Base-by-base conservation (phyloP, 2,797 vertebrate species). In the Holocentrus rufus region DNA sequence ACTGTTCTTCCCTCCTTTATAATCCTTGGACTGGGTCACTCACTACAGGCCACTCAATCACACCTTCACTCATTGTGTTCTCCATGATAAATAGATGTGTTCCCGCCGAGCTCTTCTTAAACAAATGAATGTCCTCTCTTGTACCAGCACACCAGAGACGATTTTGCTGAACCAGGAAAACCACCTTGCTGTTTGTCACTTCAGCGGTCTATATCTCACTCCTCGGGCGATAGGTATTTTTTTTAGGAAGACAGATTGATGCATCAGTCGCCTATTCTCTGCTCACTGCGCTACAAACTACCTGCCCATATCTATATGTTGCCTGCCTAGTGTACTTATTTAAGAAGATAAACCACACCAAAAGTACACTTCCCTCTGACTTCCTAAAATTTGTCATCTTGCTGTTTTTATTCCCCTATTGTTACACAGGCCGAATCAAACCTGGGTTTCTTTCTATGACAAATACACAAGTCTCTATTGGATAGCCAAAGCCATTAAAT, bases 161-260 rank as follows among this genome's bases (percentile, higher is more conserved):
- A 75, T 84, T 89, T 64, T 88, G 89, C 91, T 91, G 88, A 92
- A 87, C 50, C 84, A 82, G 78, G 86, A 52, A 80, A 90, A 91
- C 74, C 53, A 46, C 60, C 52, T 69, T 8, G 54, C 70, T 52
- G 79, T 88, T 90, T 88, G 86, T 92, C 88, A 90, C 76, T 76
- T 61, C 80, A n/a, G 30, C 50, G 61, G 77, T 75, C 58, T 73
- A 79, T 82, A 86, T 85, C 83, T 89, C 87, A 79, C 72, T 81
- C 80, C 72, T 79, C 57, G 62, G 75, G 85, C 71, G 44, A 77
- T 76, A 27, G 80, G 81, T 82, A 78, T 89, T 89, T 83, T 83
- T 25, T 82, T 87, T 85, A 87, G 79, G 52, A 88, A 87, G 87
- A 89, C 74, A 59, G 83, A 90, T 83, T 83, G 79, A 87, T 83